A percentile compares a stretch with the other conserved stretches of the same genome.
These are phyloP conservation scores for Premnoplex brunnescens DNA, from an alignment of 2,797 vertebrate genomes.

Conservation along the genomic window DNA sequence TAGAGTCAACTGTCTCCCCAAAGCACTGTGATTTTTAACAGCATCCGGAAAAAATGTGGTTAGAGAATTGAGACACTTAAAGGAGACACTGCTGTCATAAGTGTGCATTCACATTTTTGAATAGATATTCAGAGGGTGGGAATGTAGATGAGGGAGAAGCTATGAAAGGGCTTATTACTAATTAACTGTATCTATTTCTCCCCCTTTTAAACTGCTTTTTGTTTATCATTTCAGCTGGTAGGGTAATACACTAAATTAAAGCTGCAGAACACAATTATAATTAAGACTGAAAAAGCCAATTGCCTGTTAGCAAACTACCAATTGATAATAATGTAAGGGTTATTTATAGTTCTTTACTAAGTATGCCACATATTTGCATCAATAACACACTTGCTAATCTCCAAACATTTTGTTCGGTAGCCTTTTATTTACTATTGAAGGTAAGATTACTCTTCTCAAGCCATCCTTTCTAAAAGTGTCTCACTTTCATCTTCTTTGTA, in stretches of 20 bases:
- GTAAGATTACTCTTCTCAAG: conserved; percentile 32
- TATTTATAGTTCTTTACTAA: conserved; percentile 70
- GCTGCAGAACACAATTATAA: conserved; percentile 73
- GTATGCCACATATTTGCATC: conserved; percentile 71
- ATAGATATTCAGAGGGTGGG: conserved; percentile 52
- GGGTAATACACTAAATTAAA: conserved; percentile 68
- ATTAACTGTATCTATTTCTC: conserved; percentile 63
- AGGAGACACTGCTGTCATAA: conserved; percentile 36
- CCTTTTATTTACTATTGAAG: conserved; percentile 41
- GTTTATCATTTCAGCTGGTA: conserved; percentile 65
- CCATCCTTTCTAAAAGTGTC: background rate
- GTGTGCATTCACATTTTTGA: conserved; percentile 57
- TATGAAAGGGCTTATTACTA: conserved; percentile 65
- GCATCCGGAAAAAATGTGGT: conserved; percentile 42
- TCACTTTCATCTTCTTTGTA: background rate
- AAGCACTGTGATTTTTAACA: conserved; percentile 50
- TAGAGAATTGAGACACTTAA: conserved; percentile 61
- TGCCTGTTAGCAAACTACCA: conserved; percentile 72
- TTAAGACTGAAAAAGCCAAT: conserved; percentile 75
- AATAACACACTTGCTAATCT: conserved; percentile 65
- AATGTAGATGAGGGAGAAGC: conserved; percentile 52
- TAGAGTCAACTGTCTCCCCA: conserved; percentile 16
- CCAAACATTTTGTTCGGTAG: conserved; percentile 27
- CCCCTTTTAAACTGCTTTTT: conserved; percentile 58
- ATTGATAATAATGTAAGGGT: conserved; percentile 70